phyloP scores from a whole-genome alignment of 2,797 vertebrate genomes.

The Microchirus variegatus region DNA sequence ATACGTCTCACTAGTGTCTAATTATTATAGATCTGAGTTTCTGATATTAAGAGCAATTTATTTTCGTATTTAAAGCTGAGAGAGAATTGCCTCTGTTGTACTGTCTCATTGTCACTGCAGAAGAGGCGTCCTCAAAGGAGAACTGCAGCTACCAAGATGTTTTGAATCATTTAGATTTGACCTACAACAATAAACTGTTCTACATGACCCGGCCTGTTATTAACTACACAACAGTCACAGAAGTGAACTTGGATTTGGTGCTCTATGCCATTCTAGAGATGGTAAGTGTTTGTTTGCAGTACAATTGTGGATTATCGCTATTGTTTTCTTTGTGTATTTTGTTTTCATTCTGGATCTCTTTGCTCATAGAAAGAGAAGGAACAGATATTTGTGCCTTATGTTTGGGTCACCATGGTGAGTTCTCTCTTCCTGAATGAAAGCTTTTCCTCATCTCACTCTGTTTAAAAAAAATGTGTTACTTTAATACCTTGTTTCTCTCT shows the following conservation, averaged over 20 bases:
- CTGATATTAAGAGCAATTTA: background rate
- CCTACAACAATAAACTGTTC: slow-evolving; percentile 50
- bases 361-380: slow-evolving; percentile 58
- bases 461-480: background rate
- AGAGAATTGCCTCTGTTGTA: background rate
- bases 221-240: slow-evolving; percentile 51
- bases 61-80: background rate
- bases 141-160: slow-evolving; percentile 66
- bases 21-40: background rate
- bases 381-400: slow-evolving; percentile 63
- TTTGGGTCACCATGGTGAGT: slow-evolving; percentile 59
- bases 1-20: background rate
- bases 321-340: background rate
- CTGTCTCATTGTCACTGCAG: background rate
- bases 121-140: background rate
- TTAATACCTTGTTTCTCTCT: background rate
- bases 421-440: background rate
- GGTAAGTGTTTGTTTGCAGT: slow-evolving; percentile 38
- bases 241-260: slow-evolving; percentile 36
- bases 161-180: slow-evolving; percentile 59
- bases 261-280: slow-evolving; percentile 64
- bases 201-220: slow-evolving; percentile 58
- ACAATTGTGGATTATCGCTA: background rate
- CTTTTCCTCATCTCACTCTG: background rate
- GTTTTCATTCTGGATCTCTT: slow-evolving; percentile 4